Evolutionary conservation across 2,888 invertebrate genomes (phyloP).

Genomic region (Pollenia labialis): DNA sequence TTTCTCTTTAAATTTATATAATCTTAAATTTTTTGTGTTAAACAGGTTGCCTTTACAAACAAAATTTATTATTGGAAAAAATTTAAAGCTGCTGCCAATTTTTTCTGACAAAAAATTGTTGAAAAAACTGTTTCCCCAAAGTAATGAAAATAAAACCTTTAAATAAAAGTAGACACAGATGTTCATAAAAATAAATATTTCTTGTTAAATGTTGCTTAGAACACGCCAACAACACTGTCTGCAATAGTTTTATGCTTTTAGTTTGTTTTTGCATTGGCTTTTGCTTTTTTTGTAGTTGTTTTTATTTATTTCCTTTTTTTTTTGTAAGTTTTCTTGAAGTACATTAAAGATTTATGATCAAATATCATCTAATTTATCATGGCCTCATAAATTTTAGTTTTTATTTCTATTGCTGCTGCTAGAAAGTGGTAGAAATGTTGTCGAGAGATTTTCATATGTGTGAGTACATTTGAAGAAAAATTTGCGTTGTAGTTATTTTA

Average conservation of each 20-base stretch:
- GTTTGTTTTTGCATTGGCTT: conserved; percentile 2
- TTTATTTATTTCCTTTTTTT: not conserved
- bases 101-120: not conserved
- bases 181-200: conserved; percentile 64
- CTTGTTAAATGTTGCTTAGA: conserved; percentile 70
- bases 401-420: conserved; percentile 25
- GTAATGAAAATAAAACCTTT: conserved; percentile 17
- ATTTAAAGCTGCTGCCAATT: conserved; percentile 35
- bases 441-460: conserved; percentile 15
- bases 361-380: conserved; percentile 70
- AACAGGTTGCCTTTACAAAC: conserved; percentile 42
- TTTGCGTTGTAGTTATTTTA: conserved; percentile 29
- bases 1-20: conserved; percentile 3
- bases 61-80: conserved; percentile 35
- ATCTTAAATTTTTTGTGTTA: not conserved
- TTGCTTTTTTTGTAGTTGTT: conserved; percentile 27
- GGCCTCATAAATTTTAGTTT: conserved; percentile 70
- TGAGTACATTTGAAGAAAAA: conserved; percentile 16
- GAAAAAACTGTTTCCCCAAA: conserved; percentile 5
- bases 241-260: not conserved
- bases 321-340: conserved; percentile 40
- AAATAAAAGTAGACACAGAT: conserved; percentile 58
- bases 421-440: conserved; percentile 52
- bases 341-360: conserved; percentile 67
- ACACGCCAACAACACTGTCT: conserved; percentile 38